A percentile compares a stretch with the other conserved stretches of the same genome.
These are phyloP conservation scores for Rhopalosiphum nymphaeae DNA, from an alignment of 2,888 invertebrate genomes.

Conservation along the genomic window DNA sequence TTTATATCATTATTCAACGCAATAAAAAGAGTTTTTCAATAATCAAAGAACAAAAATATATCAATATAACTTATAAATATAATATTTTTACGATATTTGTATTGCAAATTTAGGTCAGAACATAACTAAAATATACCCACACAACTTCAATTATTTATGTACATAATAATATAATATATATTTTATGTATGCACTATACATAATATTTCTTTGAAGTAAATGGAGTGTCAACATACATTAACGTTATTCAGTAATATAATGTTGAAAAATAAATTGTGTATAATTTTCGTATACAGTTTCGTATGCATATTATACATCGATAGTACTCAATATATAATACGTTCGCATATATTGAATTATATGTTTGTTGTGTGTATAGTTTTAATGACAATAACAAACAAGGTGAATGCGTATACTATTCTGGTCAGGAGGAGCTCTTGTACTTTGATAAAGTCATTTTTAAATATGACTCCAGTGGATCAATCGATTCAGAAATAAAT, in stretches of 20 bases:
- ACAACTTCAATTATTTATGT: background rate
- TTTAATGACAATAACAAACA: background rate
- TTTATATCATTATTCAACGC: background rate
- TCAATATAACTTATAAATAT: background rate
- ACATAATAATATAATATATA: background rate
- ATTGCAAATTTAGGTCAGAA: background rate
- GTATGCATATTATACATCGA: background rate
- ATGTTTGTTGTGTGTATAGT: background rate
- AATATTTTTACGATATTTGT: background rate
- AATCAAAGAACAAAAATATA: background rate
- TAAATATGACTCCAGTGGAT: background rate
- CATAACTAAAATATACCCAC: background rate
- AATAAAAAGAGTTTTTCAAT: background rate
- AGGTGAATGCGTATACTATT: background rate
- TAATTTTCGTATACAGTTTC: background rate
- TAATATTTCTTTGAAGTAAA: slow-evolving; percentile 4
- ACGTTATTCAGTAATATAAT: background rate
- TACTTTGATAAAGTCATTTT: background rate
- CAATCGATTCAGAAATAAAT: background rate
- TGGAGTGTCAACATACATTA: background rate
- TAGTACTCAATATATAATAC: background rate
- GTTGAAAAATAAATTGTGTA: background rate
- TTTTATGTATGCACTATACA: background rate
- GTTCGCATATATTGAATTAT: background rate
- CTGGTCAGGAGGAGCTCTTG: background rate